A percentile compares a stretch with the other conserved stretches of the same genome.
phyloP scores from a whole-genome alignment of 1,140 invertebrate species.

The Harpegnathos saltator region DNA sequence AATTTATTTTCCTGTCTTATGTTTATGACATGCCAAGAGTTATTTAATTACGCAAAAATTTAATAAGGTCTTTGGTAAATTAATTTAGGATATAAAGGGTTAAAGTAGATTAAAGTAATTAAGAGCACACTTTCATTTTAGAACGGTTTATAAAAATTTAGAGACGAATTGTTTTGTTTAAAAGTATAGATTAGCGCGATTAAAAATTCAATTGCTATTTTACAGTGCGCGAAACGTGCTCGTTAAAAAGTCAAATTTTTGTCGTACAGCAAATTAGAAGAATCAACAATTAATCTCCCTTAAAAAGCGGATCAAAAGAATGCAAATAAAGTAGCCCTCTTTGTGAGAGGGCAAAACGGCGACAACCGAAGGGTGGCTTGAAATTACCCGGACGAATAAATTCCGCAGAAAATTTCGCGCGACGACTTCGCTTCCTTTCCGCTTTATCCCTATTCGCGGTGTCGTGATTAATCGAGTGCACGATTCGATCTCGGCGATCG shows the following conservation, averaged over 20 bases:
- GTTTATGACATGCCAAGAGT: too few species aligned
- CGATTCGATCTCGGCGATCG: constrained; percentile 76
- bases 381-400: constrained; percentile 61
- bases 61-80: too few species aligned
- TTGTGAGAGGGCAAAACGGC: constrained; percentile 28
- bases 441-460: constrained; percentile 68
- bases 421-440: constrained; percentile 54
- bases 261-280: constrained; percentile 18
- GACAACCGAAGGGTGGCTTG: constrained; percentile 37
- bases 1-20: too few species aligned
- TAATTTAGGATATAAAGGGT: too few species aligned
- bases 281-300: constrained; percentile 27
- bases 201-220: not conserved
- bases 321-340: constrained; percentile 37
- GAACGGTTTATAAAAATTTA: not conserved
- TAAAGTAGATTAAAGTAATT: not conserved
- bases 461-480: constrained; percentile 80
- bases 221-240: not conserved
- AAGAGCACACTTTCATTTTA: not conserved
- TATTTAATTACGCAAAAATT: too few species aligned
- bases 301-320: constrained; percentile 48
- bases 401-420: constrained; percentile 51
- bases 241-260: constrained; percentile 27
- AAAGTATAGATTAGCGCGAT: not conserved
- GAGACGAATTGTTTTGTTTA: not conserved